Percentiles rank a stretch among this genome's conserved stretches.
Evolutionary conservation across 2,113 vertebrate genomes (phyloP).

Genomic region (Pteropus alecto): DNA sequence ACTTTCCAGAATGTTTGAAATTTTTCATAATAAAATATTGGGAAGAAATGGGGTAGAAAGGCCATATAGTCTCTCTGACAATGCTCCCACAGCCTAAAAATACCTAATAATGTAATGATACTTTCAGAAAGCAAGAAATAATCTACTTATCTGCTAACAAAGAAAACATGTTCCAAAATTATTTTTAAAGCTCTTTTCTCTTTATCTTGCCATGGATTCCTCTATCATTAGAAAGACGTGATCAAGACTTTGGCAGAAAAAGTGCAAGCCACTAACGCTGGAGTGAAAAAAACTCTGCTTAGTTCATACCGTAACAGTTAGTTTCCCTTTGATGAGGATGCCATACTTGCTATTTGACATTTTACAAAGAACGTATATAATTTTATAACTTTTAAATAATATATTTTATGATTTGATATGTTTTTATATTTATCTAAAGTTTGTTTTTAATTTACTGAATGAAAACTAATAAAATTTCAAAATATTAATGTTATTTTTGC

Average conservation of each 20-base stretch:
- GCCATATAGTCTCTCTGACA: not conserved
- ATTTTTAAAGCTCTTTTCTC: not conserved
- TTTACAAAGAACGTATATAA: not conserved
- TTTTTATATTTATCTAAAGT: not conserved
- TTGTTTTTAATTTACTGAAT: not conserved
- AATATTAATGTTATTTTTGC: not conserved
- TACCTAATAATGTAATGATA: not conserved
- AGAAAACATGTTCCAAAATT: not conserved
- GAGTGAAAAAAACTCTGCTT: not conserved
- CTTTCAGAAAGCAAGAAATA: constrained; percentile 17
- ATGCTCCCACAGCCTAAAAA: not conserved
- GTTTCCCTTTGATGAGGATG: not conserved
- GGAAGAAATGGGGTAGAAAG: not conserved
- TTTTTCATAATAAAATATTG: not conserved
- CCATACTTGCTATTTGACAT: not conserved
- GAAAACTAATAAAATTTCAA: not conserved
- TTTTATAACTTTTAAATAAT: constrained; percentile 12
- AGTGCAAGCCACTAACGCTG: not conserved
- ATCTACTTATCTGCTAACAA: not conserved
- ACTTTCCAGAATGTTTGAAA: not conserved
- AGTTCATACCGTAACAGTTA: not conserved
- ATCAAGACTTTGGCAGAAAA: not conserved
- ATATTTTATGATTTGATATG: not conserved
- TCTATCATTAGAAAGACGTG: not conserved
- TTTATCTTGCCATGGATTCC: not conserved